Percentiles rank a stretch among this genome's conserved stretches.
Conservation (phyloP, 2,113 vertebrate species). For the Gymnobelideus leadbeateri region DNA sequence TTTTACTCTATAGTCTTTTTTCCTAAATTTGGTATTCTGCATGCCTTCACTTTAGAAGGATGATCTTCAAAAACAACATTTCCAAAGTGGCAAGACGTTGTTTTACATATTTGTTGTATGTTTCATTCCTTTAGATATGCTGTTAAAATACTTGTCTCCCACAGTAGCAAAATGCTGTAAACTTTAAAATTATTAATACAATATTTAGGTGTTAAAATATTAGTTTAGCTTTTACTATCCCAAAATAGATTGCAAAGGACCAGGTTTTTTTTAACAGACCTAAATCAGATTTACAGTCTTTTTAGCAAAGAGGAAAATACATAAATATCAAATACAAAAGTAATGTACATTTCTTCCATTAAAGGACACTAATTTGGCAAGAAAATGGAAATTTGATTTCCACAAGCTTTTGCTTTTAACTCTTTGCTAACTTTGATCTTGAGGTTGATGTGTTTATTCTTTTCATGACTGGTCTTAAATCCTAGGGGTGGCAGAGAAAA, state of each 20-base stretch:
- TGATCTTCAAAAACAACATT: background rate
- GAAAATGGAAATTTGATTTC: background rate
- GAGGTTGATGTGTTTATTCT: background rate
- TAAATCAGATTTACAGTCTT: background rate
- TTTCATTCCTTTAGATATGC: background rate
- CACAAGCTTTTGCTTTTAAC: background rate
- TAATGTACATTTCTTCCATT: background rate
- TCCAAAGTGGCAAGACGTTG: background rate
- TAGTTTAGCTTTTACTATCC: background rate
- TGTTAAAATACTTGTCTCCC: background rate
- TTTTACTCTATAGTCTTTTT: constrained; percentile 50
- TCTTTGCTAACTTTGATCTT: background rate
- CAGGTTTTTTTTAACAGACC: background rate
- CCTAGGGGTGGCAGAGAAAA: background rate
- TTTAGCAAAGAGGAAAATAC: background rate
- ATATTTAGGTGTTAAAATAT: background rate
- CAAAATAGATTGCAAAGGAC: background rate
- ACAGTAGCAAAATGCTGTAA: constrained; percentile 1
- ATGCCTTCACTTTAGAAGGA: background rate
- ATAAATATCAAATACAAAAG: background rate
- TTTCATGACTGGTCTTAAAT: background rate
- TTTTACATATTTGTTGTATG: background rate
- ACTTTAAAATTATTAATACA: background rate
- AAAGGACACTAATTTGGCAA: background rate
- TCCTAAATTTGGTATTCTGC: constrained; percentile 17